These are phyloP conservation scores for Nasonia oneida DNA, from an alignment of 2,888 invertebrate species.

Conservation along the genomic window DNA sequence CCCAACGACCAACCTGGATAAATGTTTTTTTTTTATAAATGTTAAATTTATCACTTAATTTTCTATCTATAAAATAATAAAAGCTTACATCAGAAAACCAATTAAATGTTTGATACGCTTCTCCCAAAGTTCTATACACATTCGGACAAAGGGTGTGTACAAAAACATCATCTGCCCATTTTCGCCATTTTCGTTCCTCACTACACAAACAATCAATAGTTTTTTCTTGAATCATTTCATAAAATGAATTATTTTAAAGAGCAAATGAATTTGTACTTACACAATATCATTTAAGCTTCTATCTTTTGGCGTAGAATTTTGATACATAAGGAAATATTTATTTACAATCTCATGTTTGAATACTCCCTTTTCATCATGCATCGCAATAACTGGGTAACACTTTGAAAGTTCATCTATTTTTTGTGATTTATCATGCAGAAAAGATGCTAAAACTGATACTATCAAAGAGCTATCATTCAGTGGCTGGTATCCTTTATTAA, in stretches of 20 bases:
- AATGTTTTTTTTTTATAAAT: conserved; percentile 22
- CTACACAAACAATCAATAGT: conserved; percentile 79
- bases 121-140: conserved; percentile 92
- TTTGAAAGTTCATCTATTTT: conserved; percentile 86
- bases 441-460: conserved; percentile 91
- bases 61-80: conserved; percentile 37
- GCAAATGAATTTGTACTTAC: conserved; percentile 78
- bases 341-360: conserved; percentile 89
- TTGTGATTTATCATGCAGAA: conserved; percentile 83
- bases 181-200: conserved; percentile 96
- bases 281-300: conserved; percentile 81
- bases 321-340: conserved; percentile 93
- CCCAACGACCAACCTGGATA: conserved; percentile 91
- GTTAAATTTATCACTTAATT: conserved; percentile 19
- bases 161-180: conserved; percentile 95
- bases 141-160: conserved; percentile 98
- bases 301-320: conserved; percentile 81
- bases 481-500: conserved; percentile 88
- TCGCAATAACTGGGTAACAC: conserved; percentile 88
- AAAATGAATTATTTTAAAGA: conserved; percentile 34
- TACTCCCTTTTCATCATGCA: conserved; percentile 85
- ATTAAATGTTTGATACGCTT: conserved; percentile 94
- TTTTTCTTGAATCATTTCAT: conserved; percentile 14
- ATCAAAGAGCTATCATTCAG: conserved; percentile 97
- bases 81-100: conserved; percentile 90